These are phyloP conservation scores for Zosterops borbonicus DNA, from an alignment of 2,113 vertebrate genomes.

Conservation along the genomic window DNA sequence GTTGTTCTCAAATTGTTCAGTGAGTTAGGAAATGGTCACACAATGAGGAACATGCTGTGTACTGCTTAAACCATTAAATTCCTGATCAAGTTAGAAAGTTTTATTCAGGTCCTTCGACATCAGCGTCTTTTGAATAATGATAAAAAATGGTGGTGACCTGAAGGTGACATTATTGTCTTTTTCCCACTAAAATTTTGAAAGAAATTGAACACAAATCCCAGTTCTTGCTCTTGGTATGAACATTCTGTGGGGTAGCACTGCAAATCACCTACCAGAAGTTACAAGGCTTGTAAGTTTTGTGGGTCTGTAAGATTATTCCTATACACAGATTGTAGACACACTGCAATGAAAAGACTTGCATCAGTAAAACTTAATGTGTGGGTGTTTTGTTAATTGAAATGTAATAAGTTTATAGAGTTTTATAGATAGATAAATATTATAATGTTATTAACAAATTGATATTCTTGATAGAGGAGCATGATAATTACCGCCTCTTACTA, in stretches of 20 bases:
- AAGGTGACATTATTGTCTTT: accelerated
- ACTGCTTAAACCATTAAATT: background rate
- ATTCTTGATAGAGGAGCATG: background rate
- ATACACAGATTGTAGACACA: background rate
- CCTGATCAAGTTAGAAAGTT: background rate
- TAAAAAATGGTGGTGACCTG: background rate
- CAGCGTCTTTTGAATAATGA: background rate
- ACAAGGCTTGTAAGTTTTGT: accelerated
- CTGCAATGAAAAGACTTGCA: background rate
- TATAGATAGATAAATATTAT: background rate
- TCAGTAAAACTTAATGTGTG: background rate
- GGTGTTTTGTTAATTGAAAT: background rate
- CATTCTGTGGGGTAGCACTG: background rate
- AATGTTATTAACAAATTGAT: background rate
- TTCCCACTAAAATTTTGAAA: background rate
- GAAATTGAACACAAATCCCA: background rate
- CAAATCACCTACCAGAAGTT: background rate
- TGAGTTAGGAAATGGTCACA: background rate
- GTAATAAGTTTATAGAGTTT: background rate
- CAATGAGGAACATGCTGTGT: background rate
- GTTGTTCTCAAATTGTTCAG: background rate
- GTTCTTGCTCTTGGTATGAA: background rate
- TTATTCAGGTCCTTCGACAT: background rate
- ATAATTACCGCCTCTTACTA: background rate
- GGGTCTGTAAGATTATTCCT: background rate